Evolutionary conservation across 2,113 vertebrate genomes (phyloP).

Genomic region (Camelus bactrianus): DNA sequence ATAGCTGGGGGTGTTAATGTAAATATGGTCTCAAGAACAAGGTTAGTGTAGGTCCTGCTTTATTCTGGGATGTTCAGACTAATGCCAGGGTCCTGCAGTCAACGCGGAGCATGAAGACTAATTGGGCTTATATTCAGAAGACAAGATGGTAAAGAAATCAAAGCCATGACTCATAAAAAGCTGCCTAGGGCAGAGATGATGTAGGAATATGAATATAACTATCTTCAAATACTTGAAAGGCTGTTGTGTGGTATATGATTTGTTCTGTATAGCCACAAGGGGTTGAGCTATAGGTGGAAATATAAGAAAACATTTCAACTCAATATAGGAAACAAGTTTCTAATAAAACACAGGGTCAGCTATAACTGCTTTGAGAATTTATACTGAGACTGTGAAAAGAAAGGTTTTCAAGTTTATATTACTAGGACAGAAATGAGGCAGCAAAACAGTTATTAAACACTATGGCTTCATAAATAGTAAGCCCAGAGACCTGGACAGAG

Average conservation of each 20-base stretch:
- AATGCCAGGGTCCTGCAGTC: background rate
- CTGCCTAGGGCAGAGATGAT: background rate
- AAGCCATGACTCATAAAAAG: slow-evolving; percentile 59
- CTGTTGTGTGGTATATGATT: slow-evolving; percentile 8
- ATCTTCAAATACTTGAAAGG: slow-evolving; percentile 57
- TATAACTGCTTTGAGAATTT: slow-evolving; percentile 45
- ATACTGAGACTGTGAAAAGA: slow-evolving; percentile 31
- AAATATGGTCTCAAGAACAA: slow-evolving; percentile 31
- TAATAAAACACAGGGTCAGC: slow-evolving; percentile 38
- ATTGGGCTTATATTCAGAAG: slow-evolving; percentile 24
- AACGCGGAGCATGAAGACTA: background rate
- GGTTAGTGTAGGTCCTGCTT: background rate
- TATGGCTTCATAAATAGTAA: slow-evolving; percentile 77
- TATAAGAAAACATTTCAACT: slow-evolving; percentile 61
- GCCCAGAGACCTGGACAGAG: background rate
- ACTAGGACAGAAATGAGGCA: slow-evolving; percentile 58
- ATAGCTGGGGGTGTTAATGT: background rate
- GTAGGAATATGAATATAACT: slow-evolving; percentile 6
- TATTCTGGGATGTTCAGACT: background rate
- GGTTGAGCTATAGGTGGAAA: slow-evolving; percentile 23
- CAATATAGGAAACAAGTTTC: slow-evolving; percentile 46
- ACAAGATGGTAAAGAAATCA: slow-evolving; percentile 45
- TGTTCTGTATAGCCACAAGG: slow-evolving; percentile 50
- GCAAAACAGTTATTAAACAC: slow-evolving; percentile 73
- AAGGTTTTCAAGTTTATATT: slow-evolving; percentile 63